phyloP scores from a whole-genome alignment of 2,797 vertebrate species.

The Falco columbarius region DNA sequence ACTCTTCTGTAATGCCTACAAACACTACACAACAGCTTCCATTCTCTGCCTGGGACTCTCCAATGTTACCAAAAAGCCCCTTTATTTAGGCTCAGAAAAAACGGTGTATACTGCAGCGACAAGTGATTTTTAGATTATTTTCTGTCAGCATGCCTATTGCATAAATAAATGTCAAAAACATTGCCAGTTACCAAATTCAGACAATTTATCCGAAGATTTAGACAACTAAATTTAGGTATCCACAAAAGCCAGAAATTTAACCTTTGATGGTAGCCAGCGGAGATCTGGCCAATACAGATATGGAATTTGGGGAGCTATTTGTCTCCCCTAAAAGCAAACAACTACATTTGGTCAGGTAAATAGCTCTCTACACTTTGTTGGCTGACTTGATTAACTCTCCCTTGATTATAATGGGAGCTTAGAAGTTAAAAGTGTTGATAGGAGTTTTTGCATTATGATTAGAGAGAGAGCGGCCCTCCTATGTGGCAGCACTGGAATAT shows the following conservation, averaged over 20 bases:
- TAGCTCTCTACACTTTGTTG: not conserved
- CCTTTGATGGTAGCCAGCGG: not conserved
- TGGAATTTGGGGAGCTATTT: not conserved
- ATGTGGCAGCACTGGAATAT: not conserved
- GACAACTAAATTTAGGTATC: not conserved
- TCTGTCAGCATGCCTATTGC: not conserved
- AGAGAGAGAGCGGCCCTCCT: not conserved
- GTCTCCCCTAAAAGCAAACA: not conserved
- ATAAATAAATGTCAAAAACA: not conserved
- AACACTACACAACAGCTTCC: not conserved
- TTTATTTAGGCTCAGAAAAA: not conserved
- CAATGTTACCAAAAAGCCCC: fast-evolving
- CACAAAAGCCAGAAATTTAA: not conserved
- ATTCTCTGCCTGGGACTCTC: not conserved
- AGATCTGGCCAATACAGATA: not conserved
- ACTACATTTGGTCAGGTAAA: not conserved
- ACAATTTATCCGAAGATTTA: not conserved
- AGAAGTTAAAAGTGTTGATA: not conserved
- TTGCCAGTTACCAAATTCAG: not conserved
- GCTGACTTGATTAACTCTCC: not conserved
- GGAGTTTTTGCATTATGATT: not conserved
- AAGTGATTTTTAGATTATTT: not conserved
- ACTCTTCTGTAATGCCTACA: not conserved
- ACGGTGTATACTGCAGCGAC: not conserved
- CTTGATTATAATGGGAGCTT: not conserved